Evolutionary conservation across 30 jellyfish, hydroid and myxozoan species (phyloP).

Genomic region (Aurelia aurita complex sp. Pacific): DNA sequence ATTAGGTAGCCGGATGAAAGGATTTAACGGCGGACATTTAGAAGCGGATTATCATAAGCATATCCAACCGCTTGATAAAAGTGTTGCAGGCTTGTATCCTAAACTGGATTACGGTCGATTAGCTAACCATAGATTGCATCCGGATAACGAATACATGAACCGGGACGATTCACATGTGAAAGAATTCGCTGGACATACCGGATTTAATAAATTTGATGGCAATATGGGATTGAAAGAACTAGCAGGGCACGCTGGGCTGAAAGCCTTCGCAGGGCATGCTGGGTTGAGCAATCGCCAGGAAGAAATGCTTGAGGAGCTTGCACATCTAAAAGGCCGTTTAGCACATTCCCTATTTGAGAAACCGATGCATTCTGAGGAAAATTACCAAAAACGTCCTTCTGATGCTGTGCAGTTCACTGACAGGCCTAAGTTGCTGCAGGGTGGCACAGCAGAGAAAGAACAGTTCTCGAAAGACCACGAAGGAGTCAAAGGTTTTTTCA

Average conservation of each 20-base stretch:
- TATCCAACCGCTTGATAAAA: conserved; percentile 4
- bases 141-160: not conserved
- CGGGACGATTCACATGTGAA: not conserved
- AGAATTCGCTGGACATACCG: conserved; percentile 14
- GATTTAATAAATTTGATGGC: not conserved
- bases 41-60: conserved; percentile 11
- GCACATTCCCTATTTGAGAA: conserved; percentile 10
- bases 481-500: not conserved
- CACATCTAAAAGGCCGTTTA: conserved; percentile 7
- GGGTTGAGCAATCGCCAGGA: conserved; percentile 14
- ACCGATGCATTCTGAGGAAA: conserved; percentile 23
- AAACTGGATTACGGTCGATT: not conserved
- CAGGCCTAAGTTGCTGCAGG: conserved; percentile 3
- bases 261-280: conserved; percentile 1
- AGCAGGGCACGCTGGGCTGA: conserved; percentile 2
- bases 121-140: not conserved
- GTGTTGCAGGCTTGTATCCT: not conserved
- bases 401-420: conserved; percentile 31
- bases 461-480: conserved; percentile 20
- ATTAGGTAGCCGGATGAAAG: conserved; percentile 7
- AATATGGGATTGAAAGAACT: conserved; percentile 2
- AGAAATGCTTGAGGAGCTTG: conserved; percentile 20
- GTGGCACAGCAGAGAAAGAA: not conserved
- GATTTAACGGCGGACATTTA: not conserved
- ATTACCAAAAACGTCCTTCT: conserved; percentile 33